Evolutionary conservation across 2,797 vertebrate genomes (phyloP), one percentile per base, ranked within the genome.

Genomic region (Pygocentrus nattereri): DNA sequence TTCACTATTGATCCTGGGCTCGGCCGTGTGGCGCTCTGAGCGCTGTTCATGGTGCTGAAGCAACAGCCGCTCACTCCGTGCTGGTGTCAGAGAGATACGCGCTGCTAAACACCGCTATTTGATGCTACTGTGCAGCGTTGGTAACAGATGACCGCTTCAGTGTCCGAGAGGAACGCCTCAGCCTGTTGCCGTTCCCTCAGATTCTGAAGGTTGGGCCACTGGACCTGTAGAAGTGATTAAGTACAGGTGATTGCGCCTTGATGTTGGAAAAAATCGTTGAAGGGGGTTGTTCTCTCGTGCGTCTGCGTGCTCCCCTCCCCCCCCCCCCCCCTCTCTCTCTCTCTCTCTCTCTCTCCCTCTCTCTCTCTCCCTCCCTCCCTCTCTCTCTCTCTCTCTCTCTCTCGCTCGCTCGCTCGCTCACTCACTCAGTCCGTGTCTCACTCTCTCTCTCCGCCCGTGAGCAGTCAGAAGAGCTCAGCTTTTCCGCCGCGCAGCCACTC

Each of bases 11-110:
- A 74, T 72, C 62, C 13, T 67, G 30, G 56, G 65, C 30, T 61
- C 16, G 41, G 27, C 65, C 58, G 44, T 50, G 31, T 72, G 31
- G 64, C 49, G 54, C 56, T 16, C 15, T 41, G 49, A 71, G 78
- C 83, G 86, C 91, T 92, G 34, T 92, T 91, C 88, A 54, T 52
- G 90, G 90, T 93, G 80, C 90, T 91, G 91, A 92, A 90, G 62
- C 59, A 59, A 31, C 13, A 18, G 59, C 13, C 56, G 25, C 1
- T 12, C 19, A 6, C 19, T 54, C 52, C n/a, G n/a, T 54, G 23
- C 2, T 5, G 21, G 31, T 19, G 38, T 18, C 34, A 12, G 65
- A n/a, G 65, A 44, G 12, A 7, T 6, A 47, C 65, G 44, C 44
- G 65, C 7, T n/a, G 10, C 10, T 47, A 15, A 64, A 65, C 15